These are phyloP conservation scores for Conus ventricosus DNA, from an alignment of 1,140 invertebrate species.

Conservation along the genomic window DNA sequence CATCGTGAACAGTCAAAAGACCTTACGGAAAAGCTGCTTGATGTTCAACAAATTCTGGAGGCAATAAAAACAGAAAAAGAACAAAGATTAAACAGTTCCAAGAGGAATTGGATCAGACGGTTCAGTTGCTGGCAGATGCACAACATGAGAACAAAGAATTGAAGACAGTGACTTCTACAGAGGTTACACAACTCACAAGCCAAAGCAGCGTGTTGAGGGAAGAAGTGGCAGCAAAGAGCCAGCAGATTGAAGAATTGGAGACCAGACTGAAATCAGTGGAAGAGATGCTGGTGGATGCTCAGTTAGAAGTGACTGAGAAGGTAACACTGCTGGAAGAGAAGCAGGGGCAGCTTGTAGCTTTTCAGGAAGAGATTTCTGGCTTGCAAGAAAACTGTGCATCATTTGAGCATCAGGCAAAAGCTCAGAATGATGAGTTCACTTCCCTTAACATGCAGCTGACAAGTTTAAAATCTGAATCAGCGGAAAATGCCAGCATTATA, in stretches of 20 bases:
- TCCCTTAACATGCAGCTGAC: slow-evolving; percentile 15
- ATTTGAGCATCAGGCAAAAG: slow-evolving; percentile 6
- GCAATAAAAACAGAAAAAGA: neutral
- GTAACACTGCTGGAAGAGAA: slow-evolving; percentile 9
- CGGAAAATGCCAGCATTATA: neutral
- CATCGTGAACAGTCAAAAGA: neutral
- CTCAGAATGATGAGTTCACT: neutral
- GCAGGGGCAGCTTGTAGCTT: neutral
- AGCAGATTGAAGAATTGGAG: slow-evolving; percentile 21
- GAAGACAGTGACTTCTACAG: neutral
- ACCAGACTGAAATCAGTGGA: slow-evolving; percentile 32
- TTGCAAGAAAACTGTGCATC: slow-evolving; percentile 17
- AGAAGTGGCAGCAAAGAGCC: neutral
- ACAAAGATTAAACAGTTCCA: neutral
- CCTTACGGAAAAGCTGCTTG: neutral
- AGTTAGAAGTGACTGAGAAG: slow-evolving; percentile 8
- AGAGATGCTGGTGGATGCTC: slow-evolving; percentile 12
- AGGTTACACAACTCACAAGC: neutral
- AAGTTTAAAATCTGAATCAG: neutral
- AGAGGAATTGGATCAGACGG: neutral
- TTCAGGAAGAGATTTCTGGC: slow-evolving; percentile 26
- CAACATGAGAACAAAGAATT: neutral
- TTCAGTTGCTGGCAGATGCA: neutral
- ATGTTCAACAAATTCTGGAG: neutral
- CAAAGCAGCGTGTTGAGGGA: neutral